Conservation (phyloP, 2,113 vertebrate genomes). For the Oreochromis aureus region DNA sequence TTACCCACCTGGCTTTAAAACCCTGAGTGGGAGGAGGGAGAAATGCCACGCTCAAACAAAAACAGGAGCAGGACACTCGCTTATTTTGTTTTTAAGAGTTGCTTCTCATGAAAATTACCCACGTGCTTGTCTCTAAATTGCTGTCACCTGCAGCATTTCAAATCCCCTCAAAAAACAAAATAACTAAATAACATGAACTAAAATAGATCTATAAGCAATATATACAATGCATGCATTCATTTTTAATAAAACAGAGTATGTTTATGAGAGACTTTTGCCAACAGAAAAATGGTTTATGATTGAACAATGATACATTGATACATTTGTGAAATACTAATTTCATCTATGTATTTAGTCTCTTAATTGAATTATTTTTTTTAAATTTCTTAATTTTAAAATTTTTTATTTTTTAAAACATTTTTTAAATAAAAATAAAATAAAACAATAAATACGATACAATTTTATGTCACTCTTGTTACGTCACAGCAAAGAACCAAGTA, state of each 20-base stretch:
- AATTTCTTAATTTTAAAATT: not conserved
- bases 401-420: not conserved
- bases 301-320: not conserved
- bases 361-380: rapidly evolving
- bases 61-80: not conserved
- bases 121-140: not conserved
- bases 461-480: not conserved
- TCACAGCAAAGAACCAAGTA: not conserved
- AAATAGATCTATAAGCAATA: not conserved
- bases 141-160: not conserved
- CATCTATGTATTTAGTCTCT: too few species aligned
- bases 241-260: not conserved
- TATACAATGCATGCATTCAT: not conserved
- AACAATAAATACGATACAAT: not conserved
- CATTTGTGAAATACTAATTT: not conserved
- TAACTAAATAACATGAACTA: not conserved
- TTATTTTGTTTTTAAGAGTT: not conserved
- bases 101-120: not conserved
- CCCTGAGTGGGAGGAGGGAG: not conserved
- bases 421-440: not conserved
- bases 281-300: not conserved
- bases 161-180: not conserved
- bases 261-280: not conserved
- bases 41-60: not conserved
- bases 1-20: slow-evolving; percentile 25